Evolutionary conservation across 1,140 invertebrate genomes (phyloP).

Genomic region (Leptinotarsa lineolata): DNA sequence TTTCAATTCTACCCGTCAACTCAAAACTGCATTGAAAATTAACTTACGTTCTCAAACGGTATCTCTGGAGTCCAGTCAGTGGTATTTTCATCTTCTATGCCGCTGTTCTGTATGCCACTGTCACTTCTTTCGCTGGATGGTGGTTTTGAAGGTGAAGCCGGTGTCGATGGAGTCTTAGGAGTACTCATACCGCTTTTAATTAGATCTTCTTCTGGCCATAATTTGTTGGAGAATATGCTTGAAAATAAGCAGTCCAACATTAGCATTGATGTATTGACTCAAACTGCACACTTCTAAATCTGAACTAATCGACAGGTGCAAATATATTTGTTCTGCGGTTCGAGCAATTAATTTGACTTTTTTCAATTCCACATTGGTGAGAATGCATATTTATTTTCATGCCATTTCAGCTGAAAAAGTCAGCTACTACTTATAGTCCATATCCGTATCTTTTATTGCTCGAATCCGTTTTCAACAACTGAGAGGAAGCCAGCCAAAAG

Average conservation of each 20-base stretch:
- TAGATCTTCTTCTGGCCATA: constrained; percentile 62
- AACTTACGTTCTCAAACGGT: constrained; percentile 84
- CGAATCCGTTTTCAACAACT: too few species aligned
- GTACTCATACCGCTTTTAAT: constrained; percentile 48
- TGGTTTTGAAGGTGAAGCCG: constrained; percentile 52
- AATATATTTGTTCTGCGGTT: too few species aligned
- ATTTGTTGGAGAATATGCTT: constrained; percentile 58
- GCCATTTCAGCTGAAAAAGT: too few species aligned
- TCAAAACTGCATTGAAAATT: too few species aligned
- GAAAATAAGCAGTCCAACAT: constrained; percentile 24
- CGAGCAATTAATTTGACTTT: not conserved
- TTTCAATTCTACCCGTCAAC: too few species aligned
- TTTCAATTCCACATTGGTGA: not conserved
- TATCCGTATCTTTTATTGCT: too few species aligned
- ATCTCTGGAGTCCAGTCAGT: constrained; percentile 89
- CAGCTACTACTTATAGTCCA: too few species aligned
- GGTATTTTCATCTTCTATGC: constrained; percentile 75
- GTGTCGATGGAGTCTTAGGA: constrained; percentile 57
- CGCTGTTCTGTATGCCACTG: constrained; percentile 55
- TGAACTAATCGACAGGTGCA: too few species aligned
- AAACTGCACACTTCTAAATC: too few species aligned
- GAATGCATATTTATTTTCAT: too few species aligned
- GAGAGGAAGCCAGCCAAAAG: too few species aligned
- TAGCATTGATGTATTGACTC: too few species aligned
- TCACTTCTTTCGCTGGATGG: constrained; percentile 51